Conservation (phyloP, 2,113 vertebrate species). For the Xiphophorus hellerii region DNA sequence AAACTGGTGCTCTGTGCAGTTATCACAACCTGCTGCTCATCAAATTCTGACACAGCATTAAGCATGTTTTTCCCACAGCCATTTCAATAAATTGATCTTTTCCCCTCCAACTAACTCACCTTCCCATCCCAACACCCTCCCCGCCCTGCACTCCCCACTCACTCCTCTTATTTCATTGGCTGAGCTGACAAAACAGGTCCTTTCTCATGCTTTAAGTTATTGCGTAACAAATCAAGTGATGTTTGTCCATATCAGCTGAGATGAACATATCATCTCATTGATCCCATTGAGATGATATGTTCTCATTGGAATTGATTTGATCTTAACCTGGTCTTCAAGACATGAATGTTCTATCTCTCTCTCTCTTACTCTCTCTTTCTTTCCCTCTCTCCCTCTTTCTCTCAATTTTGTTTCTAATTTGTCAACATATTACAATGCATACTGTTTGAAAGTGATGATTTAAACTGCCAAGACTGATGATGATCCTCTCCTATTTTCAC, state of each 20-base stretch:
- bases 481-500: not conserved
- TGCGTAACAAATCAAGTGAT: not conserved
- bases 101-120: not conserved
- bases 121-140: not conserved
- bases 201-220: not conserved
- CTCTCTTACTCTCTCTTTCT: not conserved
- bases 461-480: not conserved
- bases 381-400: not conserved
- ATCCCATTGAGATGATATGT: too few species aligned
- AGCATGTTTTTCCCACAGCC: slow-evolving; percentile 17
- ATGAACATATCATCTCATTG: not conserved
- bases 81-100: slow-evolving; percentile 20
- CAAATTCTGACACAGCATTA: not conserved
- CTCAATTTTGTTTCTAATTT: not conserved
- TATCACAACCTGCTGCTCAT: not conserved
- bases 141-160: not conserved
- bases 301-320: not conserved
- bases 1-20: not conserved
- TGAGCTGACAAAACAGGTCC: slow-evolving; percentile 8
- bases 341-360: not conserved
- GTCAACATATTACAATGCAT: not conserved
- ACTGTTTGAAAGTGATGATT: not conserved
- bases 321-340: not conserved
- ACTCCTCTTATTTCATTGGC: slow-evolving; percentile 22
- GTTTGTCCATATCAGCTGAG: not conserved